These are phyloP conservation scores for Beaufortia kweichowensis DNA, from an alignment of 2,113 vertebrate species.

Conservation along the genomic window DNA sequence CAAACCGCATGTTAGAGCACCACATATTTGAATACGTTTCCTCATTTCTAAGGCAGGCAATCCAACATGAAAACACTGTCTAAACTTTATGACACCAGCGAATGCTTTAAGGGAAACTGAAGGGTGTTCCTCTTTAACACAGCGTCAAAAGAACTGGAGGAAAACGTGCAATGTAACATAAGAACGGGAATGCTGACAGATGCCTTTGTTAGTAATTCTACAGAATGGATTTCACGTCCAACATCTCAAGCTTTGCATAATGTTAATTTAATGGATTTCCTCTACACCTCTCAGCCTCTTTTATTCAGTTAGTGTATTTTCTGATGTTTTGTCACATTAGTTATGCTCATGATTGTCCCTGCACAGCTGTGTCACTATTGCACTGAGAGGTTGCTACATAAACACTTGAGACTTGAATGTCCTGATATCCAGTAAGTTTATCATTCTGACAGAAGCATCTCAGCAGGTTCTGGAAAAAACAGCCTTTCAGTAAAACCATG, in stretches of 20 bases:
- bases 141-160: neutral
- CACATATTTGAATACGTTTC: slow-evolving; percentile 46
- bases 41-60: slow-evolving; percentile 39
- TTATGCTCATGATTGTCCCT: slow-evolving; percentile 56
- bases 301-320: neutral
- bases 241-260: slow-evolving; percentile 13
- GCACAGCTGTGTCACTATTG: slow-evolving; percentile 52
- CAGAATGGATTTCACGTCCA: neutral
- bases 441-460: neutral
- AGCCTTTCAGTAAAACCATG: neutral
- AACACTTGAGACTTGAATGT: slow-evolving; percentile 35
- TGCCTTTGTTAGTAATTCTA: slow-evolving; percentile 25
- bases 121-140: neutral
- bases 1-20: slow-evolving; percentile 58
- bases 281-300: slow-evolving; percentile 2
- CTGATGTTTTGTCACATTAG: slow-evolving; percentile 33
- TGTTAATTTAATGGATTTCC: slow-evolving; percentile 1
- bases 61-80: slow-evolving; percentile 13
- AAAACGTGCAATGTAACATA: slow-evolving; percentile 12
- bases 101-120: slow-evolving; percentile 23
- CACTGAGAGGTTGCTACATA: slow-evolving; percentile 54
- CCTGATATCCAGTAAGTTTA: slow-evolving; percentile 15
- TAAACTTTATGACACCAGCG: slow-evolving; percentile 4
- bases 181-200: slow-evolving; percentile 35
- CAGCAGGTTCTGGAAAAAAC: slow-evolving; percentile 4